A percentile compares a stretch with the other conserved stretches of the same genome.
Conservation (phyloP, 2,888 invertebrate genomes). For the Eristalinus aeneus region DNA sequence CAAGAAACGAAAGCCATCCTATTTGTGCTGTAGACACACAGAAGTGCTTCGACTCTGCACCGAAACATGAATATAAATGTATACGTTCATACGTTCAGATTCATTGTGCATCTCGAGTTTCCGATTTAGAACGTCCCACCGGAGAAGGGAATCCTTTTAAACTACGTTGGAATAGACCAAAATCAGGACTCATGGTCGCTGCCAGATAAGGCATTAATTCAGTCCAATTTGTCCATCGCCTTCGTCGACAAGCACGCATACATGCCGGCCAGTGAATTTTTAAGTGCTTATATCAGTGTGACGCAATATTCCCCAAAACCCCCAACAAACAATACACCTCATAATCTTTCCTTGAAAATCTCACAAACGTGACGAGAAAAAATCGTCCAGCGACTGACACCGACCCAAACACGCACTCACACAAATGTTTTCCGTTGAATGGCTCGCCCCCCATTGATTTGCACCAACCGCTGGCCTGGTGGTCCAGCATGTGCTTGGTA, state of each 20-base stretch:
- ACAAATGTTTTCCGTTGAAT: slow-evolving; percentile 10
- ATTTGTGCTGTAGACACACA: slow-evolving; percentile 24
- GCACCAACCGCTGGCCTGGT: neutral
- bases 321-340: slow-evolving; percentile 61
- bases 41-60: slow-evolving; percentile 24
- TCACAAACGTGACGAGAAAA: slow-evolving; percentile 63
- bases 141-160: slow-evolving; percentile 30
- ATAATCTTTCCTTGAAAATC: slow-evolving; percentile 67
- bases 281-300: slow-evolving; percentile 54
- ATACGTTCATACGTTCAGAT: slow-evolving; percentile 20
- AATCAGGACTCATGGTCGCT: slow-evolving; percentile 31
- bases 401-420: too few species aligned
- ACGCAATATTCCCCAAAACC: slow-evolving; percentile 42
- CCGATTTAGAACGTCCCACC: slow-evolving; percentile 23
- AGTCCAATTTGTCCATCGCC: slow-evolving; percentile 1
- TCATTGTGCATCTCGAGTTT: slow-evolving; percentile 44
- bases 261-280: slow-evolving; percentile 14
- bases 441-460: slow-evolving; percentile 35
- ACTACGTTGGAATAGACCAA: slow-evolving; percentile 22
- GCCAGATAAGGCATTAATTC: slow-evolving; percentile 37
- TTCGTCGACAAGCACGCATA: neutral
- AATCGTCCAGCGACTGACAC: slow-evolving; percentile 12
- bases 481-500: slow-evolving; percentile 19
- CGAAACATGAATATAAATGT: slow-evolving; percentile 32
- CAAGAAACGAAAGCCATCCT: slow-evolving; percentile 36